These are phyloP conservation scores for Scolanthus callimorphus DNA, from an alignment of 92 coral and sea anemone genomes.

Conservation along the genomic window DNA sequence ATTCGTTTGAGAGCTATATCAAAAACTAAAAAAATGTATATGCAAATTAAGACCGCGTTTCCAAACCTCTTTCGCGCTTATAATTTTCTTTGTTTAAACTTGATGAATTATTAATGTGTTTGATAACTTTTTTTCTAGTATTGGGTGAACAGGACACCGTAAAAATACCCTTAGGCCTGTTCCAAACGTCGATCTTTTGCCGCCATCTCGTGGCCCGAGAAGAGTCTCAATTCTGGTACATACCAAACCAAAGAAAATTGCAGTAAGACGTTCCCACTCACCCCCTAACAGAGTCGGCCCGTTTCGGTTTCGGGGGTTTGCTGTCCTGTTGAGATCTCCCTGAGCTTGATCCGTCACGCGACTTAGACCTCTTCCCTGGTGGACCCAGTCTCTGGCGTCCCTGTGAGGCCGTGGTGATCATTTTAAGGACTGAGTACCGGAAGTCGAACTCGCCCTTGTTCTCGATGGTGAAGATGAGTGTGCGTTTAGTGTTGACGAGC, in stretches of 20 bases:
- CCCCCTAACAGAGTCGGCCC: constrained; percentile 99
- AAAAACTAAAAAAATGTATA: too few relatives aligned
- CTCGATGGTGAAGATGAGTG: constrained; percentile 81
- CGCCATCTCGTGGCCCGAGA: too few relatives aligned
- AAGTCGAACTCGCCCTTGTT: constrained; percentile 98
- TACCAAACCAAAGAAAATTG: background rate
- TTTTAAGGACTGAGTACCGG: constrained; percentile 95
- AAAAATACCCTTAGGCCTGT: too few relatives aligned
- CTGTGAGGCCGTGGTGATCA: constrained; percentile 80
- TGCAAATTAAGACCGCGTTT: too few relatives aligned
- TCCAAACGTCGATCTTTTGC: too few relatives aligned
- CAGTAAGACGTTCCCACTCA: constrained; percentile 6
- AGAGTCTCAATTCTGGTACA: too few relatives aligned
- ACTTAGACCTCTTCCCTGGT: constrained; percentile 64
- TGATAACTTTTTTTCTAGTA: too few relatives aligned
- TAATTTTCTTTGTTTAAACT: too few relatives aligned
- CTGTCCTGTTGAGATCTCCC: constrained; percentile 89
- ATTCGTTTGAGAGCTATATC: too few relatives aligned
- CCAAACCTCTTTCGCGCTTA: too few relatives aligned
- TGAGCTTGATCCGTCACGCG: constrained; percentile 97
- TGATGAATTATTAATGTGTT: too few relatives aligned
- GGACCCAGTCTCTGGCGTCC: constrained; percentile 98
- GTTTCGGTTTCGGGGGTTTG: constrained; percentile 59
- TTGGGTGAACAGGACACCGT: too few relatives aligned
- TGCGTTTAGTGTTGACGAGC: constrained; percentile 89